Conservation (phyloP, 2,888 invertebrate species). For the Lysandra bellargus region DNA sequence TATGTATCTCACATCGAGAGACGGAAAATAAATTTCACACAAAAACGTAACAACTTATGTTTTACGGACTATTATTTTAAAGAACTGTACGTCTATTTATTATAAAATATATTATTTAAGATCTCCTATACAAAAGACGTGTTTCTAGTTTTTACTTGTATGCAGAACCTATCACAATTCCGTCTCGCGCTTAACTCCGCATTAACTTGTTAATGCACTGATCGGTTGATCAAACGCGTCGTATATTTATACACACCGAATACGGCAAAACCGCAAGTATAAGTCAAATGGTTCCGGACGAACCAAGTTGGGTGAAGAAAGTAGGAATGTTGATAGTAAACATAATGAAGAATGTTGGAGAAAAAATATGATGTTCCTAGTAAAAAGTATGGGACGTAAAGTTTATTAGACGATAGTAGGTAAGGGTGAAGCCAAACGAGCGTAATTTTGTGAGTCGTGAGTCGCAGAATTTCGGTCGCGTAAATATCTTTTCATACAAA, state of each 20-base stretch:
- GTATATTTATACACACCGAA: neutral
- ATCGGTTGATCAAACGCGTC: slow-evolving; percentile 11
- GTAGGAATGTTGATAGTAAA: slow-evolving; percentile 10
- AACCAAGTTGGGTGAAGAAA: neutral
- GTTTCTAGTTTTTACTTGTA: no score
- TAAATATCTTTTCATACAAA: neutral
- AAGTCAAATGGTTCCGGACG: slow-evolving; percentile 4
- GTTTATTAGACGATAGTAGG: neutral
- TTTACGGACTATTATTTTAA: no score
- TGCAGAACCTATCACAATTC: no score
- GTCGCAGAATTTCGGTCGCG: no score
- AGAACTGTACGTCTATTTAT: no score
- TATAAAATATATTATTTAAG: no score
- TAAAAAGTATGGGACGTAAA: neutral
- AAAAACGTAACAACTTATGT: no score
- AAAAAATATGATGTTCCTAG: neutral
- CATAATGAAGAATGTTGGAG: neutral
- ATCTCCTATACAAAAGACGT: no score
- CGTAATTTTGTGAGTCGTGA: no score
- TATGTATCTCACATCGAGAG: no score
- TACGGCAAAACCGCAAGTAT: neutral
- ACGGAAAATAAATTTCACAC: no score
- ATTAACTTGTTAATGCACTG: slow-evolving; percentile 12
- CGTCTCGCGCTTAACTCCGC: neutral
- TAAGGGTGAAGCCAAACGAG: no score